A percentile compares a stretch with the other conserved stretches of the same genome.
These are phyloP conservation scores for Orthosia cruda DNA, from an alignment of 2,888 invertebrate species.

Conservation along the genomic window DNA sequence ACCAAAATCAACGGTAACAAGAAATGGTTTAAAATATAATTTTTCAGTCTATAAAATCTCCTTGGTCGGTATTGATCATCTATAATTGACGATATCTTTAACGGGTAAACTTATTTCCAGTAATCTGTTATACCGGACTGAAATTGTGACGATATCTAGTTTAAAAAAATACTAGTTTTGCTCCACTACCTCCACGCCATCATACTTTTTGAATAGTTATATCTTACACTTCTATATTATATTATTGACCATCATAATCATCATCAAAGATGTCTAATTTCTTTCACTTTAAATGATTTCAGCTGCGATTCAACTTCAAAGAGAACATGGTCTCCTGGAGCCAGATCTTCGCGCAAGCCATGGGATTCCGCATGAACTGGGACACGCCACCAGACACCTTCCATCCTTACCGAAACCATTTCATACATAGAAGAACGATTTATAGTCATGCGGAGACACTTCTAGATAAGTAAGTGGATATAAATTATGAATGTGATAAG, in stretches of 20 bases:
- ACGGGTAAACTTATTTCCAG: too few species aligned
- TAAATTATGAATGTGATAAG: too few species aligned
- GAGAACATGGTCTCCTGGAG: conserved; percentile 93
- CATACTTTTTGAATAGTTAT: neutral
- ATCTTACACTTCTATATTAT: neutral
- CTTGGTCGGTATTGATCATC: neutral
- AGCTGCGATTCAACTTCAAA: conserved; percentile 95
- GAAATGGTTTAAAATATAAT: too few species aligned
- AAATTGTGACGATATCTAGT: neutral
- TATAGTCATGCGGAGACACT: conserved; percentile 92
- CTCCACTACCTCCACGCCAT: neutral
- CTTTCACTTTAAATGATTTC: conserved; percentile 53
- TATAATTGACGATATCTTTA: too few species aligned
- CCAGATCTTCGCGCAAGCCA: conserved; percentile 93
- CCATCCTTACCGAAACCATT: conserved; percentile 85
- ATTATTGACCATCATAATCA: neutral
- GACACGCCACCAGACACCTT: conserved; percentile 91
- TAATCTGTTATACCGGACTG: too few species aligned
- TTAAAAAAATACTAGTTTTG: neutral
- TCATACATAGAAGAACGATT: conserved; percentile 92
- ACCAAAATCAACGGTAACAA: neutral
- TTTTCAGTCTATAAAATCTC: too few species aligned
- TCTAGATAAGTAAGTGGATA: conserved; percentile 88
- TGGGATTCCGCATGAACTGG: conserved; percentile 94
- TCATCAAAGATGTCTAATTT: neutral